Evolutionary conservation across 2,797 vertebrate species (phyloP).

Genomic region (Phaenicophaeus curvirostris): DNA sequence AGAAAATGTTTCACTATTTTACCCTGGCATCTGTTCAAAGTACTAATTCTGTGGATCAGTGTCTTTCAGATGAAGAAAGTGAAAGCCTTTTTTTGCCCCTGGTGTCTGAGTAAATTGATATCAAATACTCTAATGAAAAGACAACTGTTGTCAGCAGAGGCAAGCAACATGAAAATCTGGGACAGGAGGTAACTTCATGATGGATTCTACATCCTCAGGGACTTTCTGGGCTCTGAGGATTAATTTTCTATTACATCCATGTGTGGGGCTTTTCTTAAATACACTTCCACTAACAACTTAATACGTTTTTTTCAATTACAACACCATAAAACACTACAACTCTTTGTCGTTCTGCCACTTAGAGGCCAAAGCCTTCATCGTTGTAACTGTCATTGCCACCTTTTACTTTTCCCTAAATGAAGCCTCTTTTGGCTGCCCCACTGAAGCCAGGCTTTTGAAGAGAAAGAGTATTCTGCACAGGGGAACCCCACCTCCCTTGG

Average conservation of each 20-base stretch:
- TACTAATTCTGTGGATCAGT: slow-evolving; percentile 56
- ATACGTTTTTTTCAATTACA: slow-evolving; percentile 49
- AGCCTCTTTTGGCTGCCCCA: neutral
- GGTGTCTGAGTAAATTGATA: slow-evolving; percentile 66
- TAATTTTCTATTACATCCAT: slow-evolving; percentile 63
- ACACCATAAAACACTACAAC: neutral
- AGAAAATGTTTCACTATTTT: slow-evolving; percentile 37
- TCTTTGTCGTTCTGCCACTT: slow-evolving; percentile 21
- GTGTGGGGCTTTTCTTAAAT: slow-evolving; percentile 59
- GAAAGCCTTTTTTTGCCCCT: slow-evolving; percentile 57
- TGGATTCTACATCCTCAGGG: slow-evolving; percentile 59
- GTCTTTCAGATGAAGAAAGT: slow-evolving; percentile 61
- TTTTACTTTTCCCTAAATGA: neutral
- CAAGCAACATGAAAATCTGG: slow-evolving; percentile 63
- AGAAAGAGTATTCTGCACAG: neutral
- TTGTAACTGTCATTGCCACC: accelerated
- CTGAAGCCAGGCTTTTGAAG: neutral
- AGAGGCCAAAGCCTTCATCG: neutral
- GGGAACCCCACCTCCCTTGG: too few relatives aligned
- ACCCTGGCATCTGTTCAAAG: slow-evolving; percentile 46
- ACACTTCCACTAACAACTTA: slow-evolving; percentile 59
- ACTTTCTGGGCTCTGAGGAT: slow-evolving; percentile 54
- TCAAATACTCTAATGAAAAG: slow-evolving; percentile 61
- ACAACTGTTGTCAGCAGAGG: slow-evolving; percentile 62
- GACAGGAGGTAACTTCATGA: slow-evolving; percentile 57